These are phyloP conservation scores for Acrossocheilus wenchowensis DNA, from an alignment of 2,797 vertebrate genomes.

Conservation along the genomic window DNA sequence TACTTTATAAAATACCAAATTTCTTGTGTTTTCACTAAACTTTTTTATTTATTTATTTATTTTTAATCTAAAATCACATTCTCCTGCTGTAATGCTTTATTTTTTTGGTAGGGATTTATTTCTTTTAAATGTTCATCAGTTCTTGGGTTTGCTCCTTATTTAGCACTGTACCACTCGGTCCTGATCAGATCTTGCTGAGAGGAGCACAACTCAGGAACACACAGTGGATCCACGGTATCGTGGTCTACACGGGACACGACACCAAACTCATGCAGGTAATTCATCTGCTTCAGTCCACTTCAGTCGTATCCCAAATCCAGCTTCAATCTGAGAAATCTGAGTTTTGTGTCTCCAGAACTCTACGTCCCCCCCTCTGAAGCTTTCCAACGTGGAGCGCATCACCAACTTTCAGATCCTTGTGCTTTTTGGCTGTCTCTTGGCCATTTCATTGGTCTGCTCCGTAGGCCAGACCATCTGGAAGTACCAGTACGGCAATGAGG, in stretches of 20 bases:
- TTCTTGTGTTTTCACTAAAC: not conserved
- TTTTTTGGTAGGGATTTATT: not conserved
- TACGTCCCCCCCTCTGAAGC: conserved; percentile 94
- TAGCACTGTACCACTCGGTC: conserved; percentile 91
- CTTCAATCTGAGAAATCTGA: not conserved
- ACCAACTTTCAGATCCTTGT: conserved; percentile 99
- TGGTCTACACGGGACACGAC: conserved; percentile 98
- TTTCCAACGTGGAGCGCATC: conserved; percentile 97
- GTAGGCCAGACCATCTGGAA: conserved; percentile 98
- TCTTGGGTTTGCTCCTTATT: conserved; percentile 39
- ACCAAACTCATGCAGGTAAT: conserved; percentile 99
- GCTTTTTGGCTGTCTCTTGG: conserved; percentile 95
- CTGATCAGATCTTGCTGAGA: conserved; percentile 96
- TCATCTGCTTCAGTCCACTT: not conserved
- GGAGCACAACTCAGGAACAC: conserved; percentile 98
- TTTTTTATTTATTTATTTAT: no score
- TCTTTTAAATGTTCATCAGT: not conserved
- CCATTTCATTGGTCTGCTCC: conserved; percentile 96
- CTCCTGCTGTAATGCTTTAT: not conserved
- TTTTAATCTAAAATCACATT: not conserved
- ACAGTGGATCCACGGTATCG: conserved; percentile 96
- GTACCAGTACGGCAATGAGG: conserved; percentile 86
- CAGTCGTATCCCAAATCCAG: not conserved
- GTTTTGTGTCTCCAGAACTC: conserved; percentile 84
- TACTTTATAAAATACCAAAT: not conserved